Evolutionary conservation across 2,888 invertebrate species (phyloP), one percentile per base, ranked within the genome.

Genomic region (Drosophila limbata): DNA sequence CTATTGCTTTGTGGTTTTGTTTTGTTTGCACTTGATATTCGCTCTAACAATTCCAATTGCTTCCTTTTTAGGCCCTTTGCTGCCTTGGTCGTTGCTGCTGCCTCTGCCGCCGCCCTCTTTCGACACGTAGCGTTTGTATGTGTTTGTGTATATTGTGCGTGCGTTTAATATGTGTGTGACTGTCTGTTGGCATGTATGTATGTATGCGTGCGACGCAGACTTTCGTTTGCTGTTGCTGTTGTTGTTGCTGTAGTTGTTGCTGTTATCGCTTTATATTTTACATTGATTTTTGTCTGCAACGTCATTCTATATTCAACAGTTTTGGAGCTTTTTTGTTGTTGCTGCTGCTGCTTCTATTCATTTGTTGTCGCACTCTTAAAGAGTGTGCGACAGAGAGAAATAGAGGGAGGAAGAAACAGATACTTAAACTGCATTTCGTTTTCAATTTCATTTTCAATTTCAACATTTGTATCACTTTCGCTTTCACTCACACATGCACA

Each of bases 231-330:
- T 72, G 17, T 31, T 67, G 47, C 9, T 76, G 42, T 44, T 71
- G 48, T 10, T 73, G 50, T 10, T 78, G 35, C 5, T 65, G 45
- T n/a, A 70, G 60, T 15, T 73, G 64, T 48, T 85, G 75, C 69
- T 88, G 65, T 73, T 87, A 71, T 69, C 76, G 71, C 69, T 77
- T 89, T 88, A 72, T 87, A 73, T 84, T 76, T 88, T 52, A 83
- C 81, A 85, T 89, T 88, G 85, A 85, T 85, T 85, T 89, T 89
- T 82, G 83, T 82, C 79, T 77, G 89, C 80, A 85, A 73, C 89
- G 81, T 88, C 88, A 89, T 90, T 88, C 85, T 90, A 90, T 87
- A 90, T 90, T 90, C 89, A 90, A 90, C 89, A 91, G 89, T 90
- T 90, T 82, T 75, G 48, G 42, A 69, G 44, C 65, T 68, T 69